phyloP scores from a whole-genome alignment of 2,797 vertebrate species.

The Fundulus diaphanus region DNA sequence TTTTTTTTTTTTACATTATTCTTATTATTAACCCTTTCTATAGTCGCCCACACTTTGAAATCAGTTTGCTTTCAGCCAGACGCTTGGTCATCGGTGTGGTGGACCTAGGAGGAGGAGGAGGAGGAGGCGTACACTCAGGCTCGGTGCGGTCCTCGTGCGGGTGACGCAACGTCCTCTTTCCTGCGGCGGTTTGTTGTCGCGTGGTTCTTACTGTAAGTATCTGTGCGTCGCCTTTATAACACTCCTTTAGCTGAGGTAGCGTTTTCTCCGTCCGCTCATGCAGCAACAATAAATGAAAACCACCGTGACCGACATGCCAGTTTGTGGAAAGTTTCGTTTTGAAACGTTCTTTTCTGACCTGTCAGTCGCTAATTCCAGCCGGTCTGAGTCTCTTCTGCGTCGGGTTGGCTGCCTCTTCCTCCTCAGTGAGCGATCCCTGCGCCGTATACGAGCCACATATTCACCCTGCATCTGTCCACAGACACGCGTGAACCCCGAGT shows the following conservation, averaged over 20 bases:
- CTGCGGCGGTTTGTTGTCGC: neutral
- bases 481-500: neutral
- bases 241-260: neutral
- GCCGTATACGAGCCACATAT: neutral
- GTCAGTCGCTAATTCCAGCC: constrained; percentile 6
- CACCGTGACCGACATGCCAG: no score
- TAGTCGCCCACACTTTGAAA: no score
- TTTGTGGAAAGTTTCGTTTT: neutral
- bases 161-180: constrained; percentile 28
- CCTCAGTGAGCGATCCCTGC: neutral
- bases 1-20: no score
- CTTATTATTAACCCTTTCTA: no score
- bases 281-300: neutral
- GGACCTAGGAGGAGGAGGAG: neutral
- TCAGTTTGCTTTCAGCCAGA: no score
- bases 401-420: neutral
- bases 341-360: constrained; percentile 46
- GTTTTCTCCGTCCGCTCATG: neutral
- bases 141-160: neutral
- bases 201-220: constrained; percentile 26
- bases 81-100: neutral
- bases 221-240: neutral
- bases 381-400: neutral
- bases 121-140: neutral
- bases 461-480: neutral